Evolutionary conservation across 2,888 invertebrate genomes (phyloP).

Genomic region (Formica aserva): DNA sequence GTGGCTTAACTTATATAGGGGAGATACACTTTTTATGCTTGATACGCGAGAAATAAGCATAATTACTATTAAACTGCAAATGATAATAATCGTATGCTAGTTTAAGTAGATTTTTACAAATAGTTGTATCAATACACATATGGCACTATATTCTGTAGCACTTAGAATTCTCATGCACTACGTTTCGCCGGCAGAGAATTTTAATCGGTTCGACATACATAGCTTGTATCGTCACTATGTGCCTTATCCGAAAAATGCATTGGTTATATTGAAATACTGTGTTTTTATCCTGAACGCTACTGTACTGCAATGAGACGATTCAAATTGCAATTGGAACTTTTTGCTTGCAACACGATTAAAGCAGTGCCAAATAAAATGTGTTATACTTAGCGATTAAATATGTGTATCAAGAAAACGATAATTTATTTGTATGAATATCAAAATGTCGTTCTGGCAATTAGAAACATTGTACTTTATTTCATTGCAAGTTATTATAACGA

Average conservation of each 20-base stretch:
- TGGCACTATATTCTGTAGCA: constrained; percentile 46
- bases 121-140: constrained; percentile 21
- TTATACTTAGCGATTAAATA: constrained; percentile 43
- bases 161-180: constrained; percentile 4
- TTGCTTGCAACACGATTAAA: constrained; percentile 11
- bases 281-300: neutral
- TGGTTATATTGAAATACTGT: constrained; percentile 27
- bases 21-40: constrained; percentile 26
- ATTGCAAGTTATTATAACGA: neutral
- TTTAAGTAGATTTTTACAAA: constrained; percentile 41
- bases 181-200: constrained; percentile 14
- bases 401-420: constrained; percentile 37
- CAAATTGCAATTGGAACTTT: neutral
- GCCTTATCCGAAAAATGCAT: constrained; percentile 43
- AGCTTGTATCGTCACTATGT: constrained; percentile 41
- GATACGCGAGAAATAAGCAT: constrained; percentile 7
- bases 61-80: constrained; percentile 42
- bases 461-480: constrained; percentile 46
- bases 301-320: neutral
- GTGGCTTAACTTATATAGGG: constrained; percentile 2
- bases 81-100: constrained; percentile 36
- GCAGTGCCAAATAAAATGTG: constrained; percentile 40
- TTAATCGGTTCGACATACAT: constrained; percentile 32
- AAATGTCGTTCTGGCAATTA: constrained; percentile 47
- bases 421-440: constrained; percentile 58